Evolutionary conservation across 2,888 invertebrate species (phyloP), one percentile per base, ranked within the genome.

Genomic region (Melanotus villosus): DNA sequence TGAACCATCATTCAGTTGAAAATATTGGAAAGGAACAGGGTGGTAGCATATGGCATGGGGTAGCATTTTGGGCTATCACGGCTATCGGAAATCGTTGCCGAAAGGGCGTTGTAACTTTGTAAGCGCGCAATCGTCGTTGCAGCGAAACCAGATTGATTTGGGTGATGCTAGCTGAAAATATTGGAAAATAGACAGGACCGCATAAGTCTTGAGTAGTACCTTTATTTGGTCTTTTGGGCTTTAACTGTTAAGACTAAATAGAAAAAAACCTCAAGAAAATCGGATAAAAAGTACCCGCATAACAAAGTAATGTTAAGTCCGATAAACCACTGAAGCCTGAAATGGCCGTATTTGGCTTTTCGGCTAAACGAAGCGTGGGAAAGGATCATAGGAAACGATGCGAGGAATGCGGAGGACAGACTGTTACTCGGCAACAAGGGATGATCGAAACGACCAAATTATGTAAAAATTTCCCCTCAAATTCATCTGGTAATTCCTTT

Each of bases 21-120:
- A 78, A 74, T 81, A 81, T 80, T 74, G 81, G 80, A 81, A 80
- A 81, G 75, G 76, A 77, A 74, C 78, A 80, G 81, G 80, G 73
- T 58, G 50, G 66, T 77, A 81, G 75, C 67, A 76, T 47, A 38
- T 45, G 45, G 50, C 12, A 69, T 59, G 64, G 77, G 78, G 41
- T 70, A 71, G 60, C 65, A 68, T 73, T 76, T 76, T 75, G 73
- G 75, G 70, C 66, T 73, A 73, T 67, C 65, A 62, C 58, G 65
- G 52, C 32, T 79, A 80, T 80, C 77, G 79, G 78, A 80, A 80
- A 80, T 80, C 79, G 79, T 80, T 79, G 78, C 72, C 74, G 67
- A 76, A 77, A 79, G 75, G 77, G 76, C 78, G 74, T 74, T 74
- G 70, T 70, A 26, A 26, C 26, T 5, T 7, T 5, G 26, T 26